phyloP scores from a whole-genome alignment of 1,140 invertebrate species.

The Centruroides vittatus region DNA sequence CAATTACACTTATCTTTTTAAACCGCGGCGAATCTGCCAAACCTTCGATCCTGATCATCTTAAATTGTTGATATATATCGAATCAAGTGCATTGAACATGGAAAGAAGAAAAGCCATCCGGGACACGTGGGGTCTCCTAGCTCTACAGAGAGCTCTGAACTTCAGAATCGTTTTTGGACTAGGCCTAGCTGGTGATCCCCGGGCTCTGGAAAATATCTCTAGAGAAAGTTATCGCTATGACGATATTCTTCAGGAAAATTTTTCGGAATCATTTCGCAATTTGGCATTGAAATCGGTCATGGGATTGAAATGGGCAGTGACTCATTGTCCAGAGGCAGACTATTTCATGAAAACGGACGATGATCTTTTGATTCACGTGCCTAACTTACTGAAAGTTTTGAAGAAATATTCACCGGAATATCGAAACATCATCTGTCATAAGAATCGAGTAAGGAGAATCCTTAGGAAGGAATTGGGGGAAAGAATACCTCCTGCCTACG shows the following conservation, averaged over 20 bases:
- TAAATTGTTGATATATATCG: conserved; percentile 18
- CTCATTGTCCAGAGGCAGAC: conserved; percentile 23
- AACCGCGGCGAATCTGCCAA: conserved; percentile 8
- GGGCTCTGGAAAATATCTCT: conserved; percentile 15
- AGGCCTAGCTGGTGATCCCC: neutral
- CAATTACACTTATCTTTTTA: conserved; percentile 15
- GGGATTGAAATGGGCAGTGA: conserved; percentile 27
- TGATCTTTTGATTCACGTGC: conserved; percentile 32
- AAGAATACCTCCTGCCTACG: neutral
- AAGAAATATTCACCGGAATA: neutral
- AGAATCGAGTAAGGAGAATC: conserved; percentile 17
- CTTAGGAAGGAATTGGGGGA: conserved; percentile 6
- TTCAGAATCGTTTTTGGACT: conserved; percentile 20
- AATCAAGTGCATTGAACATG: conserved; percentile 15
- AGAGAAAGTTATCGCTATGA: conserved; percentile 25
- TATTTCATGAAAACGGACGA: conserved; percentile 34
- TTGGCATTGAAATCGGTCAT: conserved; percentile 31
- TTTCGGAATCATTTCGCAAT: conserved; percentile 32
- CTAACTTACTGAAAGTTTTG: conserved; percentile 16
- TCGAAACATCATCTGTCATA: conserved; percentile 17
- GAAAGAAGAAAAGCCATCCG: conserved; percentile 16
- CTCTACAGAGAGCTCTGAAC: conserved; percentile 18
- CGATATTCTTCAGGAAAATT: conserved; percentile 32
- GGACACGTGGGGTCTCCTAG: conserved; percentile 19
- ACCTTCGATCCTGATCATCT: neutral